Evolutionary conservation across 1,140 invertebrate genomes (phyloP).

Genomic region (Drosophila pandora): DNA sequence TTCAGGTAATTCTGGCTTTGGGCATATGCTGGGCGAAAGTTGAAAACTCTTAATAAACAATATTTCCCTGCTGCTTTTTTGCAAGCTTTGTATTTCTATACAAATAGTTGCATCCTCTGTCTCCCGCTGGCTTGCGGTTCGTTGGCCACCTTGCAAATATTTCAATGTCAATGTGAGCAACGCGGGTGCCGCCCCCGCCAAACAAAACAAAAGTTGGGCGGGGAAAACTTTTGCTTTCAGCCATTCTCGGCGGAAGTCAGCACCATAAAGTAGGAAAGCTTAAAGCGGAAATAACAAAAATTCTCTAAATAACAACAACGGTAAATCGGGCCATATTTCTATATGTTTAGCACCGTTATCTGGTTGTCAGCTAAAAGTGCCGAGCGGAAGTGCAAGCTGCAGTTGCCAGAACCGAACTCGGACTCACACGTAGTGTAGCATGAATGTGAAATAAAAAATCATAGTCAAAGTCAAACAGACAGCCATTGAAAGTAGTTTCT

Average conservation of each 20-base stretch:
- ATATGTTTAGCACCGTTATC: slow-evolving; percentile 40
- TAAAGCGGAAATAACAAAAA: slow-evolving; percentile 73
- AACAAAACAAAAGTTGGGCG: slow-evolving; percentile 40
- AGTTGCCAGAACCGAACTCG: slow-evolving; percentile 18
- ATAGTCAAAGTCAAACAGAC: slow-evolving; percentile 48
- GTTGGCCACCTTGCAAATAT: slow-evolving; percentile 49
- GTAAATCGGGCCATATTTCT: slow-evolving; percentile 38
- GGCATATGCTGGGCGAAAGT: not conserved
- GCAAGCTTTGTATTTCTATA: not conserved
- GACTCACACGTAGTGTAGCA: slow-evolving; percentile 2
- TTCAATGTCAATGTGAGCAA: slow-evolving; percentile 67
- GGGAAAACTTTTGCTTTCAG: slow-evolving; percentile 53
- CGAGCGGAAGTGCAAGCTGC: slow-evolving; percentile 66
- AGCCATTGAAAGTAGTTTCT: slow-evolving; percentile 42
- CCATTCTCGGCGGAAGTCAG: slow-evolving; percentile 56
- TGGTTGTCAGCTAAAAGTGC: slow-evolving; percentile 36
- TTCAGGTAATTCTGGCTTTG: not conserved
- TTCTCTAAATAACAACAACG: slow-evolving; percentile 58
- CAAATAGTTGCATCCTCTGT: slow-evolving; percentile 29
- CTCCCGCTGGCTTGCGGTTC: slow-evolving; percentile 24
- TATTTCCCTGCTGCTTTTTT: not conserved
- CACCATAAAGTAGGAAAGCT: slow-evolving; percentile 61
- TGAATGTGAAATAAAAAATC: slow-evolving; percentile 41
- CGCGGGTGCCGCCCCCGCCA: not conserved
- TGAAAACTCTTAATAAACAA: not conserved